Conservation (phyloP, 1,140 invertebrate genomes). For the Drosophila cardini region DNA sequence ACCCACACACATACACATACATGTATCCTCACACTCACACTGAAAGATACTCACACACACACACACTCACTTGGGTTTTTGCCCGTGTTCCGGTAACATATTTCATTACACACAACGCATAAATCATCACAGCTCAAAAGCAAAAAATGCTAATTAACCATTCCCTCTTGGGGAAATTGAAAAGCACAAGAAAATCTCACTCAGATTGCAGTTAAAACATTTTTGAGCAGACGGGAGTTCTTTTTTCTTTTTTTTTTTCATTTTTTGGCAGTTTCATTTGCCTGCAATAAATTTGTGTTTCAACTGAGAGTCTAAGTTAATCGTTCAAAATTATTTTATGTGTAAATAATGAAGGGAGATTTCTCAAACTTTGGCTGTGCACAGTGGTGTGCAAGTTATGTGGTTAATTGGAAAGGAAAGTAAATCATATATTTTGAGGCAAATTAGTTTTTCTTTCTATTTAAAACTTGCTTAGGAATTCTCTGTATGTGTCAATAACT, state of each 20-base stretch:
- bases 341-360: slow-evolving; percentile 61
- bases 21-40: slow-evolving; percentile 27
- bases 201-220: slow-evolving; percentile 13
- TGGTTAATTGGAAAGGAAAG: background rate
- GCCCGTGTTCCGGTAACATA: slow-evolving; percentile 52
- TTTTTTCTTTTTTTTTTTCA: background rate
- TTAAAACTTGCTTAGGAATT: too few species aligned
- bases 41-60: slow-evolving; percentile 4
- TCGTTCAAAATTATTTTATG: slow-evolving; percentile 65
- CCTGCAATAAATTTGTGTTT: slow-evolving; percentile 45
- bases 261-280: slow-evolving; percentile 60
- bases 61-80: slow-evolving; percentile 11
- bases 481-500: too few species aligned
- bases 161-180: slow-evolving; percentile 2
- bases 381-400: background rate
- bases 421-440: too few species aligned
- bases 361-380: background rate
- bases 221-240: slow-evolving; percentile 6
- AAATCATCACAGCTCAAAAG: slow-evolving; percentile 53
- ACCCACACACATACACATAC: slow-evolving; percentile 22
- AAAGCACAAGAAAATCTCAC: slow-evolving; percentile 12
- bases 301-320: slow-evolving; percentile 54
- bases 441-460: too few species aligned
- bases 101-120: slow-evolving; percentile 61
- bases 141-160: slow-evolving; percentile 73